Percentiles rank a stretch among this genome's conserved stretches.
Evolutionary conservation across 1,140 invertebrate genomes (phyloP).

Genomic region (Drosophila malerkotliana): DNA sequence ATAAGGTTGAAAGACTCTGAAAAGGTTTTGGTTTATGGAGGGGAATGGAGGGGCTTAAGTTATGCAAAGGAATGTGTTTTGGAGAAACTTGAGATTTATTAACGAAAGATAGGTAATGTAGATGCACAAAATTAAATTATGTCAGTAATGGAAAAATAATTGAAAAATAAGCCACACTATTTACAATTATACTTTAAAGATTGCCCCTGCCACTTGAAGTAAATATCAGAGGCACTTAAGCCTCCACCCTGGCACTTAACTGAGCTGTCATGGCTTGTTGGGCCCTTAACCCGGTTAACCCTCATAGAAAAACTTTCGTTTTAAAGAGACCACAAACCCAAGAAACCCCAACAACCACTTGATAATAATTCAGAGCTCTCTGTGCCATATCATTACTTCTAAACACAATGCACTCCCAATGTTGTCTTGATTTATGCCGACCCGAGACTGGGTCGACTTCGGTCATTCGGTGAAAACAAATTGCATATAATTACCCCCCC

Average conservation of each 20-base stretch:
- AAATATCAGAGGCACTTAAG: conserved; percentile 33
- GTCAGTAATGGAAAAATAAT: not conserved
- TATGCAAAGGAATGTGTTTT: conserved; percentile 2
- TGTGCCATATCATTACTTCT: conserved; percentile 40
- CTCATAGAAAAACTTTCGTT: conserved; percentile 31
- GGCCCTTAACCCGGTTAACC: conserved; percentile 38
- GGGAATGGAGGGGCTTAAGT: not conserved
- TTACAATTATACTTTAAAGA: conserved; percentile 5
- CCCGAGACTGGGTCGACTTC: conserved; percentile 27
- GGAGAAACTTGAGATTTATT: not conserved
- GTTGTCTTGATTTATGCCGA: conserved; percentile 43
- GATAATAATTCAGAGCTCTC: conserved; percentile 38
- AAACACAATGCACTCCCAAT: conserved; percentile 37
- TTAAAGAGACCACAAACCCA: conserved; percentile 8
- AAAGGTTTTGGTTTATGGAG: conserved; percentile 4
- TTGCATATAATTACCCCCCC: conserved; percentile 50
- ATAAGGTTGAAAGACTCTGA: conserved; percentile 25
- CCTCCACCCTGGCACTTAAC: conserved; percentile 36
- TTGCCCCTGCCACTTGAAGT: not conserved
- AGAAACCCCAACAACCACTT: conserved; percentile 9
- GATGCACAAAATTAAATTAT: no score
- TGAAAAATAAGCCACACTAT: not conserved
- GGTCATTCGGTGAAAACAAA: conserved; percentile 50
- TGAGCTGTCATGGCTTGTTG: conserved; percentile 46
- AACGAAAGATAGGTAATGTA: no score